Conservation (phyloP, 2,888 invertebrate genomes). For the Cepaea hortensis region DNA sequence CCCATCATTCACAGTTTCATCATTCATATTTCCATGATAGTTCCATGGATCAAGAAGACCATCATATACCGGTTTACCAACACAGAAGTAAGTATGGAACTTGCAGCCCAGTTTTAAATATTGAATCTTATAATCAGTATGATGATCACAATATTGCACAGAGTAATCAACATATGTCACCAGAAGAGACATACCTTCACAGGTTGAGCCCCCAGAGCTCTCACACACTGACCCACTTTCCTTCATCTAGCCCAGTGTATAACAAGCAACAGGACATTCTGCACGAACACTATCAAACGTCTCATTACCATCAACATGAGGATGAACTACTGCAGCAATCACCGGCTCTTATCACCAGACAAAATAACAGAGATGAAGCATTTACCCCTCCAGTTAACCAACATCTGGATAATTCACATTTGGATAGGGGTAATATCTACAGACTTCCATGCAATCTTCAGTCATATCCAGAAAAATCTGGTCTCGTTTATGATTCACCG, state of each 20-base stretch:
- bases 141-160: constrained; percentile 5
- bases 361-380: neutral
- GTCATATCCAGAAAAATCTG: neutral
- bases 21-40: neutral
- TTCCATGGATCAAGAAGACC: constrained; percentile 6
- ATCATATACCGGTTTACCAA: constrained; percentile 10
- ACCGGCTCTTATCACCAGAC: neutral
- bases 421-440: neutral
- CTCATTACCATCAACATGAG: neutral
- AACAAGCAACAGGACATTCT: neutral
- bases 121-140: constrained; percentile 1
- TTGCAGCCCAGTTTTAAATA: neutral
- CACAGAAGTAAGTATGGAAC: neutral
- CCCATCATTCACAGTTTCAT: neutral
- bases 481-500: neutral
- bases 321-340: neutral
- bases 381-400: neutral
- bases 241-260: neutral
- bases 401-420: neutral
- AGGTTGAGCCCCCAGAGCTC: neutral
- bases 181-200: neutral
- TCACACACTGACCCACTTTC: neutral
- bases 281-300: neutral
- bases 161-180: neutral
- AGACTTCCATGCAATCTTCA: neutral